Evolutionary conservation across 2,113 vertebrate genomes (phyloP), one percentile per base, ranked within the genome.

Genomic region (Mustelus asterias): DNA sequence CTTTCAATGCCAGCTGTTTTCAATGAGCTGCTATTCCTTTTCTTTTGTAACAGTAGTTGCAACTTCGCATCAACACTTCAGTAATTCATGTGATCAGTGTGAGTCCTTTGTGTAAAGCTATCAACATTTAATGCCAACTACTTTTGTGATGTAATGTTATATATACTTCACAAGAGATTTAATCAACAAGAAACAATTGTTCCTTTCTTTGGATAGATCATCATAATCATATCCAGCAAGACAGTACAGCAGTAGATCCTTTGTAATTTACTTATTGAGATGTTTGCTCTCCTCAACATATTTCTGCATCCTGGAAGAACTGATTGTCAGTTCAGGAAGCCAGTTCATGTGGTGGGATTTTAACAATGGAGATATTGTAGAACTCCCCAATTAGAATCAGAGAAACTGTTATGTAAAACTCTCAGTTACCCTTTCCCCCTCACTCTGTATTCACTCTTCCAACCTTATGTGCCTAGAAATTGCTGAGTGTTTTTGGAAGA

Each of bases 171-270:
- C 33, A 92, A 92, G 89, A 24, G 58, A 33, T 92, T 16, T 20
- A 92, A 92, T 92, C 58, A 92, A 92, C 60, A 92, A 92, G 58
- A 33, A n/a, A 63, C 89, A 92, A 63, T 11, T 60, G 29, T 33
- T 92, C 60, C 18, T 92, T n/a, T 65, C 89, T 63, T 37, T 37
- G 89, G 58, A n/a, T 3, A 20, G 58, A 92, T 63, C n/a, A 80
- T 41, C 18, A 80, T 41, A 80, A 80, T 80, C 60, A 92, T 63
- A n/a, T 92, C 16, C 29, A 92, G 18, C 14, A 29, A 29, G 83
- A 48, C 10, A 4, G n/a, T 80, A 58, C 86, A 58, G 37, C 29
- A 20, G 29, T 11, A 92, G 33, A 1, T 18, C 33, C 33, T n/a
- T 92, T 18, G 16, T 63, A 92, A 92, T 92, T 63, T 92, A 80